Evolutionary conservation across 1,140 invertebrate genomes (phyloP).

Genomic region (Laupala kohalensis): DNA sequence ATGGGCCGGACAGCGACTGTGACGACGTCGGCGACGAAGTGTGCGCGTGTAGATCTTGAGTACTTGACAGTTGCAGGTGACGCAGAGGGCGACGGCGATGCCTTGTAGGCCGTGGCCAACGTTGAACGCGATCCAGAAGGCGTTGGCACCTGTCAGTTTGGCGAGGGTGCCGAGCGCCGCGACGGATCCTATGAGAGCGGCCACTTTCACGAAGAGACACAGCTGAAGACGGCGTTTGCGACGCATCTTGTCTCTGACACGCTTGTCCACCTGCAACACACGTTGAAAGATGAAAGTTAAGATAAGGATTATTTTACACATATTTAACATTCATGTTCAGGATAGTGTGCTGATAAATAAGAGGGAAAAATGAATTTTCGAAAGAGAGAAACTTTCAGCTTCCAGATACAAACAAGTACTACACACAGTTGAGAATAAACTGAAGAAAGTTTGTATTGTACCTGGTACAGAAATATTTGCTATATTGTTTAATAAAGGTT

Average conservation of each 20-base stretch:
- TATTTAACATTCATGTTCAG: no score
- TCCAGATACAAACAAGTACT: no score
- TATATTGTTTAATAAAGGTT: no score
- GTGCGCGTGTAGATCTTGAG: conserved; percentile 35
- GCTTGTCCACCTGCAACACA: conserved; percentile 32
- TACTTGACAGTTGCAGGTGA: conserved; percentile 49
- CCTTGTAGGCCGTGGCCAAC: conserved; percentile 37
- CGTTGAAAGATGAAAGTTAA: no score
- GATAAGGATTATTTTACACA: no score
- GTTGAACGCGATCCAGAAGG: conserved; percentile 33
- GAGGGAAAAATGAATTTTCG: no score
- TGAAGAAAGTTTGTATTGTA: no score
- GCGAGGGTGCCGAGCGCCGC: conserved; percentile 12
- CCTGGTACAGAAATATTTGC: no score
- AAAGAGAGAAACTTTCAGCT: no score
- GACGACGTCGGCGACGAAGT: conserved; percentile 7
- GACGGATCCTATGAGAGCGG: conserved; percentile 17
- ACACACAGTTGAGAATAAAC: no score
- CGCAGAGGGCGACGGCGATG: conserved; percentile 43
- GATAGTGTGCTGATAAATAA: no score
- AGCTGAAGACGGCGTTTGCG: conserved; percentile 40
- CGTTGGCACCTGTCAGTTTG: conserved; percentile 10
- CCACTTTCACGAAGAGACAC: conserved; percentile 43
- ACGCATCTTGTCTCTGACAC: conserved; percentile 43
- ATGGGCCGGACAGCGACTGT: not conserved